Percentiles rank a stretch among this genome's conserved stretches.
phyloP scores from a whole-genome alignment of 1,140 invertebrate genomes.

The Nymphalis io region DNA sequence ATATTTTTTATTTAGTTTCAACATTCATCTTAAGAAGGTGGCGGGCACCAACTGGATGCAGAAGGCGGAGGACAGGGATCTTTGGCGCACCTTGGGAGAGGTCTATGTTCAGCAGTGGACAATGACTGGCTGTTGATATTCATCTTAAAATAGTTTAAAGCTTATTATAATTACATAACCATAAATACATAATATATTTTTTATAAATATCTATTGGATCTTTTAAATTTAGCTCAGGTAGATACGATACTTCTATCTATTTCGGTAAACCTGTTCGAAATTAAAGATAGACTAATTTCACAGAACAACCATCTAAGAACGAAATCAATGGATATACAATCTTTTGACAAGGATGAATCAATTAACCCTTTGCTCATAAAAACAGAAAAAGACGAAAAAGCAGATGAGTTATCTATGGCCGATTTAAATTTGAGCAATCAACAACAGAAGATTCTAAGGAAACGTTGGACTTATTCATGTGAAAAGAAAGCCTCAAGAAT shows the following conservation, averaged over 20 bases:
- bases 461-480: slow-evolving; percentile 42
- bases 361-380: not conserved
- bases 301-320: not conserved
- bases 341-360: not conserved
- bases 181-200: too few species aligned
- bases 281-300: not conserved
- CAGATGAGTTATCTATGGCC: slow-evolving; percentile 12
- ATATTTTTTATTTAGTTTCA: not conserved
- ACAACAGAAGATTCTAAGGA: slow-evolving; percentile 38
- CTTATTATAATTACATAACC: too few species aligned
- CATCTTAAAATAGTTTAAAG: too few species aligned
- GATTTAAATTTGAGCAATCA: slow-evolving; percentile 34
- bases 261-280: not conserved
- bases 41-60: too few species aligned
- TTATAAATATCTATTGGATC: too few species aligned
- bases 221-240: too few species aligned
- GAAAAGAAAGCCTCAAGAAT: slow-evolving; percentile 44
- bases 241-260: too few species aligned
- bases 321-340: not conserved
- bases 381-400: not conserved
- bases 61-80: too few species aligned
- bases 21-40: too few species aligned
- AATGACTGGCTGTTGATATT: too few species aligned
- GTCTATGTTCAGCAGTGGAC: too few species aligned
- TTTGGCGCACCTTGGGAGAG: too few species aligned